Conservation (phyloP, 1,140 invertebrate species). For the Drosophila insularis region DNA sequence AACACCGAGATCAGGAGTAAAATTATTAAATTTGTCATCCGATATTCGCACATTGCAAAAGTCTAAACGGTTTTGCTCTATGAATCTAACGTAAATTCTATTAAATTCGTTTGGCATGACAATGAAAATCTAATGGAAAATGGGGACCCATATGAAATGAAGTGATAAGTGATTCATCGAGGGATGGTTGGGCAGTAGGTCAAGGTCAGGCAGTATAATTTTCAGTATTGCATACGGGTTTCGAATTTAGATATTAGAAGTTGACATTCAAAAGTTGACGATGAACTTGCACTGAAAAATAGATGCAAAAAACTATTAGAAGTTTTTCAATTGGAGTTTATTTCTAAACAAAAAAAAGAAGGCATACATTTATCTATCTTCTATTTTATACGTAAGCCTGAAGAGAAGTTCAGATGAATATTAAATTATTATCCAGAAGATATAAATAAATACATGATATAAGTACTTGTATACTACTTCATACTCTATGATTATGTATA, state of each 20-base stretch:
- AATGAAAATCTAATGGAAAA: conserved; percentile 32
- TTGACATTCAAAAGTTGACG: conserved; percentile 28
- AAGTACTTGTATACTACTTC: no score
- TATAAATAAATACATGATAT: no score
- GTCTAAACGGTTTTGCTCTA: conserved; percentile 35
- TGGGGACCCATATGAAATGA: conserved; percentile 32
- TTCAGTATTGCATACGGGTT: neutral
- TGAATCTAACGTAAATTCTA: conserved; percentile 43
- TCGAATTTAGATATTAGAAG: conserved; percentile 26
- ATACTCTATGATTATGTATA: no score
- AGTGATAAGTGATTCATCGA: conserved; percentile 40
- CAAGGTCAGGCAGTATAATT: conserved; percentile 55
- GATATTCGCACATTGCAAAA: conserved; percentile 55
- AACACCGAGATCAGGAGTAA: neutral
- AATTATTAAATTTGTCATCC: neutral
- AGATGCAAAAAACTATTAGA: neutral
- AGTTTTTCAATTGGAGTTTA: no score
- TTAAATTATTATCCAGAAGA: no score
- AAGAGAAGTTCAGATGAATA: no score
- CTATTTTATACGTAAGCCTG: no score
- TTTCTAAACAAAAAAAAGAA: no score
- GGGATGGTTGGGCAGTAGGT: conserved; percentile 23
- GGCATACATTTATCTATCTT: no score
- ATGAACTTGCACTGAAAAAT: neutral
- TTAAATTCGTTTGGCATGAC: conserved; percentile 46